phyloP scores from a whole-genome alignment of 2,113 vertebrate genomes.

The Edolisoma coerulescens region DNA sequence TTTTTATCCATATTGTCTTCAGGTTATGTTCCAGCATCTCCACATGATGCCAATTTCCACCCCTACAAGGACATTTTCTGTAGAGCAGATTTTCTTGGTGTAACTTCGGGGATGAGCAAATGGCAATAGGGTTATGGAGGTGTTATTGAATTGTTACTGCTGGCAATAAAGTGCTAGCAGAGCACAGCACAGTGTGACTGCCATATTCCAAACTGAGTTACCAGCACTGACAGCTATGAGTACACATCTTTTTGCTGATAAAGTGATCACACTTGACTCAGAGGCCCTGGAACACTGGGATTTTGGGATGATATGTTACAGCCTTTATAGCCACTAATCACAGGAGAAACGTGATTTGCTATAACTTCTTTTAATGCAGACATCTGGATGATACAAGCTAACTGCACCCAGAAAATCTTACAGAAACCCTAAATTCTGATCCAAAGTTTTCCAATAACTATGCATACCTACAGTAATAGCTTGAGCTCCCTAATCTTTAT shows the following conservation, averaged over 20 bases:
- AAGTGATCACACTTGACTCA: constrained; percentile 31
- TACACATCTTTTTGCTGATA: neutral
- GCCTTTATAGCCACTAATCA: neutral
- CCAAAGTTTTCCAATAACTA: neutral
- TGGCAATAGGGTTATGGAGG: constrained; percentile 5
- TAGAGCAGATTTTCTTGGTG: neutral
- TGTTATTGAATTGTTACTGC: constrained; percentile 40
- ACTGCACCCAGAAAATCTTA: neutral
- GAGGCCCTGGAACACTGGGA: neutral
- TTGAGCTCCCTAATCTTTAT: neutral
- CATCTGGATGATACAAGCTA: neutral
- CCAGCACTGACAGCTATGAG: neutral
- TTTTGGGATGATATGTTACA: neutral
- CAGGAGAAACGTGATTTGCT: neutral
- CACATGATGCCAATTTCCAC: neutral
- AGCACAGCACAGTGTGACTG: constrained; percentile 11
- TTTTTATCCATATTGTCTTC: neutral
- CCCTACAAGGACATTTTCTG: neutral
- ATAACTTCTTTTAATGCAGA: neutral
- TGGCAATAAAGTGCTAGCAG: constrained; percentile 17
- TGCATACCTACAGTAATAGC: neutral
- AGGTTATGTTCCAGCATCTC: neutral
- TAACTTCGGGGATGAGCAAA: neutral
- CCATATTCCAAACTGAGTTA: constrained; percentile 16
- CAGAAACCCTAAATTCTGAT: neutral